A percentile compares a stretch with the other conserved stretches of the same genome.
Evolutionary conservation across 2,113 vertebrate genomes (phyloP).

Genomic region (Tor tambroides): DNA sequence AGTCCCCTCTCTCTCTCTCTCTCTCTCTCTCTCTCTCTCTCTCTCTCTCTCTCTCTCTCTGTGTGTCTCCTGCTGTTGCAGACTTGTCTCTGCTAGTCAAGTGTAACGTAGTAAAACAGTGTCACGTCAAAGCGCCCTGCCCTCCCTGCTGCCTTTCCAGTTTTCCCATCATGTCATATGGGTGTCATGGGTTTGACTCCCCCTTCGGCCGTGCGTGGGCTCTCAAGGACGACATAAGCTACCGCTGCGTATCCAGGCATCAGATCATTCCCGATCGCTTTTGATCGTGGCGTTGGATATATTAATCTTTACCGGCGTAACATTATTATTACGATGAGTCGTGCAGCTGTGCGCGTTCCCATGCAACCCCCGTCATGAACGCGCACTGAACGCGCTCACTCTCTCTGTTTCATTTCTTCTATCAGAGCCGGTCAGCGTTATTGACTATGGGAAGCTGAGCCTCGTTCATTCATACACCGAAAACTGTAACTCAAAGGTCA

Average conservation of each 20-base stretch:
- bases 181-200: neutral
- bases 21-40: too few species aligned
- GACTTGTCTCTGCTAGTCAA: conserved; percentile 35
- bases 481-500: neutral
- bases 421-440: conserved; percentile 31
- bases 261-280: neutral
- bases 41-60: neutral
- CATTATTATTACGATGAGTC: conserved; percentile 25
- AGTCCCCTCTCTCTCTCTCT: too few species aligned
- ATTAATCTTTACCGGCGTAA: neutral
- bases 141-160: neutral
- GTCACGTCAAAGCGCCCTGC: conserved; percentile 40
- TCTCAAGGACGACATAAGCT: neutral
- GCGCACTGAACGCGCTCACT: conserved; percentile 68
- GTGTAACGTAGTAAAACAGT: conserved; percentile 5
- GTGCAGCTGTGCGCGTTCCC: conserved; percentile 47
- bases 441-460: conserved; percentile 55
- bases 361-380: conserved; percentile 66
- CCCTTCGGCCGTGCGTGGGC: neutral
- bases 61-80: conserved; percentile 51
- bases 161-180: neutral
- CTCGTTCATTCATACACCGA: conserved; percentile 8
- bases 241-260: neutral
- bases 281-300: conserved; percentile 1
- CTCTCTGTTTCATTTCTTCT: conserved; percentile 1